Conservation (phyloP, 1,140 invertebrate genomes). For the Penaeus japonicus region DNA sequence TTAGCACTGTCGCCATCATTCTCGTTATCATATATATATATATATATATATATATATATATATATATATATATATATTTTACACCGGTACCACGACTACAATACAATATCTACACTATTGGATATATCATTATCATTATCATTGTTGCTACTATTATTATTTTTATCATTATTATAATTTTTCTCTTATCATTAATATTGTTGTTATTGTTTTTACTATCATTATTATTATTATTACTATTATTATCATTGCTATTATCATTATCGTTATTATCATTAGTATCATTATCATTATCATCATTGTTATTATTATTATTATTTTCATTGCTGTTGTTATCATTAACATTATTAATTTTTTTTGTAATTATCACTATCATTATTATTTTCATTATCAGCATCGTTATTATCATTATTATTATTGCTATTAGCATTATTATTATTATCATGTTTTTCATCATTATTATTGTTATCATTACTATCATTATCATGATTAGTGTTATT, state of each 20-base stretch:
- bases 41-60: neutral
- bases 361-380: neutral
- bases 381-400: no score
- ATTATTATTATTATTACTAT: neutral
- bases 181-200: neutral
- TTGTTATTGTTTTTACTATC: neutral
- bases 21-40: neutral
- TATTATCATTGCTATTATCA: neutral
- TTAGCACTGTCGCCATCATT: neutral
- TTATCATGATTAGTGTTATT: no score
- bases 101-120: neutral
- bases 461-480: no score
- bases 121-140: neutral
- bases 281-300: neutral
- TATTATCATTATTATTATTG: no score
- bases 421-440: no score
- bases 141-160: neutral
- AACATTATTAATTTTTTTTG: neutral
- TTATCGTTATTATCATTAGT: neutral
- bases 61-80: no score
- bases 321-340: neutral
- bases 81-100: no score
- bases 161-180: neutral
- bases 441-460: no score
- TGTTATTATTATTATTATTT: neutral